Evolutionary conservation across 2,888 invertebrate genomes (phyloP).

Genomic region (Philaethria dido): DNA sequence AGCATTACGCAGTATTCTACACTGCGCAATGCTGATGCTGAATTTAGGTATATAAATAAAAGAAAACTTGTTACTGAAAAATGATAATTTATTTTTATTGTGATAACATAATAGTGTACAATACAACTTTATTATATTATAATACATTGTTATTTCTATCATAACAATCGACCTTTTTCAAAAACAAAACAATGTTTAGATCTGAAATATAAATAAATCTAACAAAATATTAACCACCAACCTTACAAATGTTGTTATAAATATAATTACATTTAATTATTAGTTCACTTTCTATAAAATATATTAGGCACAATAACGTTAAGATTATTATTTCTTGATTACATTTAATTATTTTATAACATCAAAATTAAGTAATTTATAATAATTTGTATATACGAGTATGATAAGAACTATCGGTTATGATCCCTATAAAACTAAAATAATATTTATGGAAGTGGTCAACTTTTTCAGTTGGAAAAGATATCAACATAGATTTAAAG

Average conservation of each 20-base stretch:
- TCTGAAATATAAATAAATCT: slow-evolving; percentile 12
- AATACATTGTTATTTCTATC: neutral
- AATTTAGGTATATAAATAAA: slow-evolving; percentile 9
- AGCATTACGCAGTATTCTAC: too few relatives aligned
- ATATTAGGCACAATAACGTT: slow-evolving; percentile 15
- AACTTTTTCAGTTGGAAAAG: neutral
- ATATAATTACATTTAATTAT: neutral
- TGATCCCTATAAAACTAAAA: neutral
- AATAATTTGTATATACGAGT: too few relatives aligned
- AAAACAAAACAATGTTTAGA: slow-evolving; percentile 3
- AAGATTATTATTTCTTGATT: neutral
- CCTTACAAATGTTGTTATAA: neutral
- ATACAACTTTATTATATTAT: slow-evolving; percentile 11
- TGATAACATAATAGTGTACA: slow-evolving; percentile 10
- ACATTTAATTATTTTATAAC: neutral
- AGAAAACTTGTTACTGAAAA: neutral
- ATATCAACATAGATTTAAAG: neutral
- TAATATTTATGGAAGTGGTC: neutral
- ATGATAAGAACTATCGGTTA: too few relatives aligned
- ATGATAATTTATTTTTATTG: slow-evolving; percentile 9
- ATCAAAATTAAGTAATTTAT: too few relatives aligned
- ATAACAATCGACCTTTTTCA: neutral
- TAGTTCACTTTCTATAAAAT: neutral
- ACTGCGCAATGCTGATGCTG: too few relatives aligned
- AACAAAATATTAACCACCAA: slow-evolving; percentile 14